phyloP scores from a whole-genome alignment of 2,113 vertebrate genomes.

The Tupaia chinensis region DNA sequence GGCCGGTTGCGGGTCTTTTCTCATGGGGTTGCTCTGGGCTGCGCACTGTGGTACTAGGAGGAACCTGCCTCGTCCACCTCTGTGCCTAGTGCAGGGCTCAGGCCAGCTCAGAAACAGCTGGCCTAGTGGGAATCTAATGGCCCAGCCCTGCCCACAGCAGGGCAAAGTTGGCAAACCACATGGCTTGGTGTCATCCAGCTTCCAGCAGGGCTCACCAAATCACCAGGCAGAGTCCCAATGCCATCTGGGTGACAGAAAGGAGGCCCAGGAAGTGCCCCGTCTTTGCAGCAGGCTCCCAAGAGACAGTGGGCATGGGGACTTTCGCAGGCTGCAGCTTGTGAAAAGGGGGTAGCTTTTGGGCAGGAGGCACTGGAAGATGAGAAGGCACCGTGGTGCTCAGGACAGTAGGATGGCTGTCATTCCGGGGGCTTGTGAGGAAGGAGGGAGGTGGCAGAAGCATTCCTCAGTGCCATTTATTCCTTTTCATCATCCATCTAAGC shows the following conservation, averaged over 20 bases:
- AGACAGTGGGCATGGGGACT: fast-evolving
- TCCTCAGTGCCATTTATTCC: background rate
- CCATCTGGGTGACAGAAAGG: background rate
- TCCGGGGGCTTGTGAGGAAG: background rate
- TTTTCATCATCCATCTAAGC: background rate
- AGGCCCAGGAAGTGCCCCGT: background rate
- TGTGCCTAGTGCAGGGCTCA: background rate
- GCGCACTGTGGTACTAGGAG: no score
- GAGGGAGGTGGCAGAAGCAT: background rate
- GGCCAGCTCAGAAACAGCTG: background rate
- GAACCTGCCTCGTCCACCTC: background rate
- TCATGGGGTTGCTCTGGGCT: background rate
- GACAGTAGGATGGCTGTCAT: no score
- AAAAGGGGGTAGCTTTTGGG: fast-evolving
- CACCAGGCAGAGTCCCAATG: background rate
- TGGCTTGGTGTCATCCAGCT: background rate
- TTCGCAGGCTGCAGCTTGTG: background rate
- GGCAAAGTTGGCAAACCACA: background rate
- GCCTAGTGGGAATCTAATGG: no score
- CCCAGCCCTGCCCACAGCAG: background rate
- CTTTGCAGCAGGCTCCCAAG: no score
- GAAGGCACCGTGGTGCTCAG: background rate
- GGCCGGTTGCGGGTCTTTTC: background rate
- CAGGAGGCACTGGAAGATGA: background rate
- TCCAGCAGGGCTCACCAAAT: background rate